Base-by-base conservation (phyloP, 1,140 invertebrate genomes). In the Diorhabda carinulata region DNA sequence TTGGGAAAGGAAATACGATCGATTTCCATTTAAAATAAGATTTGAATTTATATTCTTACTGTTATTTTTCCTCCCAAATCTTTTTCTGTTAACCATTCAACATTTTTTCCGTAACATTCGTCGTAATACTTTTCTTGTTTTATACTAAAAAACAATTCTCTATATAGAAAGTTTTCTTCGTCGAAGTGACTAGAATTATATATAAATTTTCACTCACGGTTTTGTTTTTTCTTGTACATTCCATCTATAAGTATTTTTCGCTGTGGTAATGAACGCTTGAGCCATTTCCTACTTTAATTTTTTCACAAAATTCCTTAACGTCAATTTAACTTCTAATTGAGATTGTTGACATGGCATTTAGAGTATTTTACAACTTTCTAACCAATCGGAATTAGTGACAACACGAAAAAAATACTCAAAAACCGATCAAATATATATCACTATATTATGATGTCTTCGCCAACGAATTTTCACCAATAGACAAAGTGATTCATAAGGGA, bases 181-280 rank as follows among this genome's bases (percentile, higher is more conserved):
- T 6, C 9, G 47, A 52, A 52, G 47, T 52, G 9, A 9, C n/a
- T 2, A 52, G 4, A n/a, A 8, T 8, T 52, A 52, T 52, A 52
- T 52, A 52, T 52, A 52, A 52, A 52, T 52, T 52, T 52, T n/a
- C n/a, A 52, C 47, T 52, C n/a, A 52, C 47, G 47, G 47, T n/a
- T 52, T 52, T 52, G 2, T n/a, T 52, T 52, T 52, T 52, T 52
- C 47, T 52, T 52, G 47, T 4, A 52, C 47, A n/a, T 52, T 52
- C 47, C 47, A 52, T 52, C 47, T 52, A 52, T 2, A 52, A 52
- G 6, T 52, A 52, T 52, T 52, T 52, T 52, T 52, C n/a, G 47
- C n/a, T 3, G 47, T 52, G 6, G 47, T 52, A 8, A 52, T 4
- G n/a, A 52, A 52, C 6, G 47, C 47, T 52, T 52, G 47, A 8